These are phyloP conservation scores for Serilophus lunatus DNA, from an alignment of 2,113 vertebrate genomes.

Conservation along the genomic window DNA sequence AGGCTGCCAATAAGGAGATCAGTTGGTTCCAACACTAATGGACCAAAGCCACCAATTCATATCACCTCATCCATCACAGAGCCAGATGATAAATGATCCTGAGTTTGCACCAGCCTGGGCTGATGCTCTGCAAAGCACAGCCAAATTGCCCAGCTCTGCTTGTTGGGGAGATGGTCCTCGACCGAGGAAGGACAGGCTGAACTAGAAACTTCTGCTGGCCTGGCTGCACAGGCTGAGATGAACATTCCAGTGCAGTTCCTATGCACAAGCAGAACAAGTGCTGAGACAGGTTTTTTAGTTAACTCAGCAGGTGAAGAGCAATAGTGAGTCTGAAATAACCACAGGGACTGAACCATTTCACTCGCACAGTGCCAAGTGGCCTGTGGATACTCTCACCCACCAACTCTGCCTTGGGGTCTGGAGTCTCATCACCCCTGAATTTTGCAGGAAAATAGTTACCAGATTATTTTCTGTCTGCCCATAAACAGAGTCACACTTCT, in stretches of 20 bases:
- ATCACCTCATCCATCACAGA: constrained; percentile 44
- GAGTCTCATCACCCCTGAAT: neutral
- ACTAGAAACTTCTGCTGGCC: neutral
- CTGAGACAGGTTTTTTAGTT: neutral
- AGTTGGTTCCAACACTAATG: constrained; percentile 26
- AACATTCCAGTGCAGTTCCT: neutral
- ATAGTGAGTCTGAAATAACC: neutral
- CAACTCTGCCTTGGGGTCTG: neutral
- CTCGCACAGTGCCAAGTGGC: neutral
- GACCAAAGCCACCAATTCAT: neutral
- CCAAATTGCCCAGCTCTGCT: neutral
- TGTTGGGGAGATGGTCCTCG: neutral
- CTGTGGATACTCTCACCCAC: neutral
- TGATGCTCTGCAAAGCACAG: neutral
- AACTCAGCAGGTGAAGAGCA: neutral
- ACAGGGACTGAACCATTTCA: neutral
- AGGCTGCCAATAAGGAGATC: constrained; percentile 22
- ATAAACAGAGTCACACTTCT: neutral
- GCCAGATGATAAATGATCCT: neutral
- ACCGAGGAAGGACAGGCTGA: neutral
- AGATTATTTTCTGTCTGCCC: neutral
- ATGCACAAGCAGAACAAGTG: neutral
- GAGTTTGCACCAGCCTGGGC: neutral
- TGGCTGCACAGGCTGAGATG: neutral
- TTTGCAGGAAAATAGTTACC: neutral